Conservation (phyloP, 2,113 vertebrate species). For the Ochotona princeps region DNA sequence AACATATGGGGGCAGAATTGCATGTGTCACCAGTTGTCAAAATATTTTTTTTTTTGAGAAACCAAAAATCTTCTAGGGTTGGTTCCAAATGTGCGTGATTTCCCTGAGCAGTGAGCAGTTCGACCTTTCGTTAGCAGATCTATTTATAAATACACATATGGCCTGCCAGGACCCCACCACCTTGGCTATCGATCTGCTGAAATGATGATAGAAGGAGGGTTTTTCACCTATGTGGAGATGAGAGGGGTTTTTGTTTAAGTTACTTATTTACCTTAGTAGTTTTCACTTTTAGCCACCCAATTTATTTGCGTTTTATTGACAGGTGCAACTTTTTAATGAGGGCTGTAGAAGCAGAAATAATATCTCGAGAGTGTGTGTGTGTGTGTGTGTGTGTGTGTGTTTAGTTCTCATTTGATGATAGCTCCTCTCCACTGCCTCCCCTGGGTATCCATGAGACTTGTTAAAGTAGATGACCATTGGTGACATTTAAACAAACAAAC, state of each 20-base stretch:
- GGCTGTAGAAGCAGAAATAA: background rate
- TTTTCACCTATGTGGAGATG: constrained; percentile 58
- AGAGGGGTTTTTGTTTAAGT: background rate
- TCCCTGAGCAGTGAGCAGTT: constrained; percentile 71
- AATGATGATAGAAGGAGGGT: constrained; percentile 24
- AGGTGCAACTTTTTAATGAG: constrained; percentile 48
- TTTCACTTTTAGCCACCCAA: constrained; percentile 30
- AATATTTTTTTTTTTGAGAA: constrained; percentile 79
- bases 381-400: background rate
- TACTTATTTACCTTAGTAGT: constrained; percentile 56
- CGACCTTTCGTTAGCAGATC: constrained; percentile 77
- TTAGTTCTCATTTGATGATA: background rate
- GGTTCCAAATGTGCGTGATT: constrained; percentile 77
- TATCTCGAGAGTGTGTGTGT: background rate
- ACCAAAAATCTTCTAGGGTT: constrained; percentile 76
- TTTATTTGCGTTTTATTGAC: constrained; percentile 35
- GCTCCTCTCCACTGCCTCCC: background rate
- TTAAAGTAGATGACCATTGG: background rate
- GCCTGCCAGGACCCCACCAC: constrained; percentile 60
- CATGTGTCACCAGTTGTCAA: constrained; percentile 82
- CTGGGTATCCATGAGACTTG: background rate
- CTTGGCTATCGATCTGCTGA: constrained; percentile 58
- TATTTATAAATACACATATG: constrained; percentile 81
- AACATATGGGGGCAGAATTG: constrained; percentile 82
- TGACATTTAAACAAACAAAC: too few relatives aligned